A percentile compares a stretch with the other conserved stretches of the same genome.
Conservation (phyloP, 2,113 vertebrate species). For the Orcinus orca region DNA sequence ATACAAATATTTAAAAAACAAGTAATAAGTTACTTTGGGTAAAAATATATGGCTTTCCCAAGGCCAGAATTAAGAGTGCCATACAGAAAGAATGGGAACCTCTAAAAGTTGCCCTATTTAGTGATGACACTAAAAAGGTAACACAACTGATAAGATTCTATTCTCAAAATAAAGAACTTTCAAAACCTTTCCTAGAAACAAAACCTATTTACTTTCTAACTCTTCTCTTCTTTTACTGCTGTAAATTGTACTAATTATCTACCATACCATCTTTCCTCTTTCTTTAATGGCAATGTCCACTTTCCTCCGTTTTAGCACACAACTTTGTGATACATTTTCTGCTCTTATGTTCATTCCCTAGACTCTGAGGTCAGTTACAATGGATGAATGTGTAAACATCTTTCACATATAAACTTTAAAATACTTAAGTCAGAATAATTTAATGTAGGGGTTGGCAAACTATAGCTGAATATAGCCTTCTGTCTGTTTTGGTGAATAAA, state of each 20-base stretch:
- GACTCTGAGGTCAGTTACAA: neutral
- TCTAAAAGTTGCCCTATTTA: neutral
- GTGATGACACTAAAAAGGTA: slow-evolving; percentile 8
- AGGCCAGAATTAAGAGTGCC: neutral
- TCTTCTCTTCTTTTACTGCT: neutral
- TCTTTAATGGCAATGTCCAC: neutral
- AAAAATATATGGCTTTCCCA: neutral
- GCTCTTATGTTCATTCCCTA: neutral
- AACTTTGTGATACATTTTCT: neutral
- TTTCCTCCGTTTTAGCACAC: neutral
- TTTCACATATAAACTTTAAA: neutral
- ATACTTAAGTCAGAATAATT: neutral
- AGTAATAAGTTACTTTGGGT: neutral
- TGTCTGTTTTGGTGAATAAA: neutral
- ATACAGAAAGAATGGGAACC: neutral
- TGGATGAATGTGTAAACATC: neutral
- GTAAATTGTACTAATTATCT: neutral
- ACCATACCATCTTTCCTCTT: neutral
- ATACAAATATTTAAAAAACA: neutral
- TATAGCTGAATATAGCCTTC: neutral
- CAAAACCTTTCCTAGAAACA: neutral
- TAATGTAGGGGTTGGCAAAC: neutral
- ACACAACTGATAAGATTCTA: neutral
- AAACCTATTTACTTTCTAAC: neutral
- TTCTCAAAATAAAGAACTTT: neutral